phyloP scores from a whole-genome alignment of 2,797 vertebrate species.

The Caiman crocodilus region DNA sequence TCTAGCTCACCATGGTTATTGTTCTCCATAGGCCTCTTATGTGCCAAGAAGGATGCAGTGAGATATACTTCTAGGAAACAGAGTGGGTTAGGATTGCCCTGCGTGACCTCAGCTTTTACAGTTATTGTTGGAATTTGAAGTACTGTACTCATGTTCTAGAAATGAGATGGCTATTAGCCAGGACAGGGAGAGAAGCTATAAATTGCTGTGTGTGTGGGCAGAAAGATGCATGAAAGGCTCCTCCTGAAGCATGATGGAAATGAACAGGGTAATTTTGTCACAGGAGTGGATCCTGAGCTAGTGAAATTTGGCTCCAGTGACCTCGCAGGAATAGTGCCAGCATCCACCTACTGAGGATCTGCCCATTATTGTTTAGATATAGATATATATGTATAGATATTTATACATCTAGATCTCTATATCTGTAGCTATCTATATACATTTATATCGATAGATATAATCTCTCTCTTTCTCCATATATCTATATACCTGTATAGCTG shows the following conservation, averaged over 20 bases:
- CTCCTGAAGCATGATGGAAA: slow-evolving; percentile 55
- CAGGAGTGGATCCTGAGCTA: slow-evolving; percentile 55
- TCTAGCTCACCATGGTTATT: rapidly evolving
- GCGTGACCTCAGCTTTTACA: not conserved
- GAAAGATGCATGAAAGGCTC: slow-evolving; percentile 41
- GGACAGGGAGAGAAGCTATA: not conserved
- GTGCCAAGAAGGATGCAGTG: rapidly evolving
- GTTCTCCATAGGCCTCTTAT: rapidly evolving
- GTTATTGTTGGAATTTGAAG: not conserved
- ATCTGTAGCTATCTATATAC: no score
- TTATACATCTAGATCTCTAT: no score
- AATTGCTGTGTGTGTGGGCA: not conserved
- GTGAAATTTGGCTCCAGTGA: slow-evolving; percentile 31
- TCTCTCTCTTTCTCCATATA: no score
- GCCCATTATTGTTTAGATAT: slow-evolving; percentile 42
- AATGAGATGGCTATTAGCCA: slow-evolving; percentile 20
- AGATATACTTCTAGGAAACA: not conserved
- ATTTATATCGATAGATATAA: no score
- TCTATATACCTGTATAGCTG: no score
- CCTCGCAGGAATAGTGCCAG: slow-evolving; percentile 35
- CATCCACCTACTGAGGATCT: slow-evolving; percentile 53
- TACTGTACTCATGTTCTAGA: rapidly evolving
- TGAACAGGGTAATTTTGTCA: slow-evolving; percentile 69
- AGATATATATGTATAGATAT: not conserved
- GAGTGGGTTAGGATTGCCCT: not conserved